A percentile compares a stretch with the other conserved stretches of the same genome.
Evolutionary conservation across 2,797 vertebrate genomes (phyloP).

Genomic region (Cuculus canorus): DNA sequence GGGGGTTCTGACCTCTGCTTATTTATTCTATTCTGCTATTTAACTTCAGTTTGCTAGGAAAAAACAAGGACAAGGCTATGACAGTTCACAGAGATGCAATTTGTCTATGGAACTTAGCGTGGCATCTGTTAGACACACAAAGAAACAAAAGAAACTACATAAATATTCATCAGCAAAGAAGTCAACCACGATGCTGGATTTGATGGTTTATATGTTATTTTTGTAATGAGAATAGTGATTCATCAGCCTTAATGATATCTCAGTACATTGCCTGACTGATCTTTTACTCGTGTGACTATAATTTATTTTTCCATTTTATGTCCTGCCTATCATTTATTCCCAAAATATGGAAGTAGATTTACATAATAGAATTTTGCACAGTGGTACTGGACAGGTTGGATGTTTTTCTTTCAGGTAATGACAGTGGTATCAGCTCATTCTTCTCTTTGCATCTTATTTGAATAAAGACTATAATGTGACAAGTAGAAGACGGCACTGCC

Average conservation of each 20-base stretch:
- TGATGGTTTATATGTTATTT: constrained; percentile 64
- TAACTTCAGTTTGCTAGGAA: constrained; percentile 34
- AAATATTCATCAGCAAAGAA: constrained; percentile 65
- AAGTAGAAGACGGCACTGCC: constrained; percentile 37
- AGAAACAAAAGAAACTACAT: constrained; percentile 63
- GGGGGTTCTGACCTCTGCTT: constrained; percentile 43
- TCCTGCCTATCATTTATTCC: constrained; percentile 55
- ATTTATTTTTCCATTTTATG: constrained; percentile 62
- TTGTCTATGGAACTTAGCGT: constrained; percentile 65
- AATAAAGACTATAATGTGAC: constrained; percentile 51
- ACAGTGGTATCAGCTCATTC: not conserved
- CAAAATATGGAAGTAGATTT: constrained; percentile 61
- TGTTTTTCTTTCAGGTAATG: constrained; percentile 43
- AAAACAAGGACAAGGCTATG: constrained; percentile 42
- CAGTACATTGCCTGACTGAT: constrained; percentile 53
- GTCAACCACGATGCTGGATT: constrained; percentile 36
- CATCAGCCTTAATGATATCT: constrained; percentile 60
- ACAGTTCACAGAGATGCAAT: constrained; percentile 58
- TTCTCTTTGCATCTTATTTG: constrained; percentile 41
- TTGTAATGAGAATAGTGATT: constrained; percentile 65
- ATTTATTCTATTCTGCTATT: constrained; percentile 53
- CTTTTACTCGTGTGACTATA: not conserved
- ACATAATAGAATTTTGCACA: constrained; percentile 22
- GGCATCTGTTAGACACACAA: constrained; percentile 51
- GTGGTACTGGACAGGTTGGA: constrained; percentile 38